phyloP scores from a whole-genome alignment of 2,888 invertebrate species.

The Athrips mouffetella region DNA sequence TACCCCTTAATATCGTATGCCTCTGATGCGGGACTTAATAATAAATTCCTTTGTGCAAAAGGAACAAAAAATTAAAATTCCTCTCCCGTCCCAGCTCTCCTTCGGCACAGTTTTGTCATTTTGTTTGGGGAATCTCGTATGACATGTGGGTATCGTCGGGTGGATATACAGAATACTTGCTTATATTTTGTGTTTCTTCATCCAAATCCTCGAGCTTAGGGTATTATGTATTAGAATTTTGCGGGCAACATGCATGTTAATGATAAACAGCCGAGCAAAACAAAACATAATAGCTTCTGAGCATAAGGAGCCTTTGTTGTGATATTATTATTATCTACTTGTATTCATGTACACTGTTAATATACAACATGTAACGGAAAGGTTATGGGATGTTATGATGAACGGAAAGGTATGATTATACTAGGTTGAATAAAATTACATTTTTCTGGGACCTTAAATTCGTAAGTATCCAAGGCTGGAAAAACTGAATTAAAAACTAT shows the following conservation, averaged over 20 bases:
- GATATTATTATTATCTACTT: neutral
- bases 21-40: constrained; percentile 60
- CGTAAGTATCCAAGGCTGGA: no score
- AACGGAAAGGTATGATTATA: no score
- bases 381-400: no score
- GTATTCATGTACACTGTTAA: no score
- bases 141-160: constrained; percentile 54
- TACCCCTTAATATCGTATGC: constrained; percentile 57
- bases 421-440: no score
- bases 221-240: constrained; percentile 5
- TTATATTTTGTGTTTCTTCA: constrained; percentile 12
- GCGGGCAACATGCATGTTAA: neutral
- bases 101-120: constrained; percentile 62
- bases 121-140: constrained; percentile 56
- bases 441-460: no score
- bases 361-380: no score
- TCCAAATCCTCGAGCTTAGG: constrained; percentile 4
- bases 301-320: neutral
- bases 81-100: constrained; percentile 54
- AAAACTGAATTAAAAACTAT: no score
- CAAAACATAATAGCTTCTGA: no score
- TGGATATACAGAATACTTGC: constrained; percentile 23
- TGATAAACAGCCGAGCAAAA: neutral
- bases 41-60: constrained; percentile 68
- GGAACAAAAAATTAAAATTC: constrained; percentile 71